These are phyloP conservation scores for Nephrocerus scutellatus DNA, from an alignment of 2,888 invertebrate genomes.

Conservation along the genomic window DNA sequence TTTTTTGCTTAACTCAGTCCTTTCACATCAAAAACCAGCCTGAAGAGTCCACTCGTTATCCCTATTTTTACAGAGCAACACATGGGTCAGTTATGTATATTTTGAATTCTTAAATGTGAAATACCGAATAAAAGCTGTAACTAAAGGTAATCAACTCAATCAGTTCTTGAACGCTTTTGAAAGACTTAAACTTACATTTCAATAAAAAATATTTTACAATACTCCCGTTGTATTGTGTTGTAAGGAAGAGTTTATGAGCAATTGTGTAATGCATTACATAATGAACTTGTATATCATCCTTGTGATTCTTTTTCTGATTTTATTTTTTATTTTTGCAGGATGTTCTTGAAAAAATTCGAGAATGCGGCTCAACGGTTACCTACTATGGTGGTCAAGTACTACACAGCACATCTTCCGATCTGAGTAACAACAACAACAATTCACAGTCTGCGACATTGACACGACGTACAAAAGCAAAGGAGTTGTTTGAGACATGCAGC, in stretches of 20 bases:
- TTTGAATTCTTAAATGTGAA: too few species aligned
- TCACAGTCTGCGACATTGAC: constrained; percentile 42
- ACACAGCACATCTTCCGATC: constrained; percentile 51
- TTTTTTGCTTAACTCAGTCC: too few species aligned
- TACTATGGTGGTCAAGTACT: constrained; percentile 82
- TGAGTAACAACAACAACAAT: constrained; percentile 50
- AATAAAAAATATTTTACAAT: neutral
- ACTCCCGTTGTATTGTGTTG: too few species aligned
- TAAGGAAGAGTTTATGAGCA: neutral
- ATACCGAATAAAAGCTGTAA: too few species aligned
- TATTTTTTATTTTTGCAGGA: constrained; percentile 47
- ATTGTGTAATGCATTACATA: constrained; percentile 3
- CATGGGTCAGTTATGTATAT: too few species aligned
- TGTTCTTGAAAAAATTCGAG: constrained; percentile 77
- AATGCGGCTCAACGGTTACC: constrained; percentile 81
- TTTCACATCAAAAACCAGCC: too few species aligned
- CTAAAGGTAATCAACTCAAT: too few species aligned
- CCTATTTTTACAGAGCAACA: too few species aligned
- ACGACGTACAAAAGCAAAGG: too few species aligned
- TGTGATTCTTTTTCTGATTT: constrained; percentile 46
- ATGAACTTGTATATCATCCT: neutral
- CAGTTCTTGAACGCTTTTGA: too few species aligned
- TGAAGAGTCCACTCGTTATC: too few species aligned
- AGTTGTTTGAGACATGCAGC: constrained; percentile 44
- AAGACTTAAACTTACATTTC: neutral